Evolutionary conservation across 1,140 invertebrate species (phyloP), one percentile per base, ranked within the genome.

Genomic region (Cydia amplana): DNA sequence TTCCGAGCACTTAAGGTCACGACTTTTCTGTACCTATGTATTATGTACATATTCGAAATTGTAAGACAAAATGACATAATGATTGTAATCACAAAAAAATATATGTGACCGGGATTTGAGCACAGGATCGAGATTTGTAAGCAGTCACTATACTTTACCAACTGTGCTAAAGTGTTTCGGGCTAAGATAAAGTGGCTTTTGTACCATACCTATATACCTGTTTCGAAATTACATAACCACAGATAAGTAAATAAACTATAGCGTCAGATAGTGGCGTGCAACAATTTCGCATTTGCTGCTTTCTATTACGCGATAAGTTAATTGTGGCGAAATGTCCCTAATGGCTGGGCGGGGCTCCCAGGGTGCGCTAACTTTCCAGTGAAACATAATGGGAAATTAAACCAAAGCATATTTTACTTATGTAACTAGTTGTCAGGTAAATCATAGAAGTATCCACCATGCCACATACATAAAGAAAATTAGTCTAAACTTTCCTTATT

Each of bases 291-390:
- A 60, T 60, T 60, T 23, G 55, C 51, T 18, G 51, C 55, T 60
- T 60, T 67, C 28, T 67, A 64, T 64, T 64, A n/a, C 64, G 64
- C 64, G 64, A 32, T 67, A 67, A 67, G 16, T 36, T 67, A 67
- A 67, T 67, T 67, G 64, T 67, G 64, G 64, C 64, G 64, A 67
- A 67, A 60, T 60, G 55, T 67, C 64, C 64, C 64, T 67, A 67
- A 67, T 67, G 64, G 25, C 64, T 23, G 64, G 64, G 64, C 18
- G 64, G 12, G 64, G 64, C 28, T 36, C 64, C 64, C 25, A 32
- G 64, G 64, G 55, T 60, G 55, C 55, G 55, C 55, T 60, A 20
- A 60, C 20, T 60, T 60, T 60, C 55, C 55, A 23, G 18, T 23
- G 18, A 60, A 23, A 23, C 20, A 16, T 46, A 46, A 60, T 60